These are phyloP conservation scores for Temnothorax unifasciatus DNA, from an alignment of 2,888 invertebrate species.

Conservation along the genomic window DNA sequence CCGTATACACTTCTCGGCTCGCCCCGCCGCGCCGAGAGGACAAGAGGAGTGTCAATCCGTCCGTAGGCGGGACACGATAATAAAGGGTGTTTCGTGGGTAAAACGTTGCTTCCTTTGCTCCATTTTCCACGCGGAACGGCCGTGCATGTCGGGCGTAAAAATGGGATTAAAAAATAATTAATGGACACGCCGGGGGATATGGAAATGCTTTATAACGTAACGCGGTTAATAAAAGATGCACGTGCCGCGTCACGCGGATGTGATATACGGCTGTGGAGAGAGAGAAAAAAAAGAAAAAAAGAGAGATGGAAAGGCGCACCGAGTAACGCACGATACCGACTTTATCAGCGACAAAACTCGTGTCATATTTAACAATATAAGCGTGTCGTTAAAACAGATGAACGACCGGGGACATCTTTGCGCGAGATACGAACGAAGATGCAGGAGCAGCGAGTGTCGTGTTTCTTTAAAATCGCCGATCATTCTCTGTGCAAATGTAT, in stretches of 20 bases:
- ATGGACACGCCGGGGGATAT: conserved; percentile 57
- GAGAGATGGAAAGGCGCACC: neutral
- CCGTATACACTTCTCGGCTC: neutral
- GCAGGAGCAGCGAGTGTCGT: neutral
- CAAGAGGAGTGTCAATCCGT: conserved; percentile 46
- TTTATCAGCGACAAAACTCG: conserved; percentile 60
- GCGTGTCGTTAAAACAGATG: conserved; percentile 43
- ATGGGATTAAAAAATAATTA: conserved; percentile 62
- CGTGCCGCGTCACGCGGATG: conserved; percentile 48
- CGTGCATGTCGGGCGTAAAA: conserved; percentile 59
- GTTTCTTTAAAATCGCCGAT: conserved; percentile 18
- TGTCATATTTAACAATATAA: conserved; percentile 58
- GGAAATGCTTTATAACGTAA: conserved; percentile 65
- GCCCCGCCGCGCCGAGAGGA: conserved; percentile 7
- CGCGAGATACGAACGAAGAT: neutral
- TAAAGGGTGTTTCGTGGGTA: conserved; percentile 44
- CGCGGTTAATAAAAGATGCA: conserved; percentile 70
- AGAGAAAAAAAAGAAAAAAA: conserved; percentile 25
- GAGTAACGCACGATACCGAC: conserved; percentile 29
- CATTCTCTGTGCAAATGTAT: neutral
- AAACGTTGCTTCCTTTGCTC: conserved; percentile 40
- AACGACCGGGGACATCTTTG: neutral
- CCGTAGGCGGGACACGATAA: conserved; percentile 22
- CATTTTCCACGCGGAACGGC: conserved; percentile 36
- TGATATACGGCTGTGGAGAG: conserved; percentile 59